Evolutionary conservation across 2,797 vertebrate species (phyloP).

Genomic region (Thripadectes ignobilis): DNA sequence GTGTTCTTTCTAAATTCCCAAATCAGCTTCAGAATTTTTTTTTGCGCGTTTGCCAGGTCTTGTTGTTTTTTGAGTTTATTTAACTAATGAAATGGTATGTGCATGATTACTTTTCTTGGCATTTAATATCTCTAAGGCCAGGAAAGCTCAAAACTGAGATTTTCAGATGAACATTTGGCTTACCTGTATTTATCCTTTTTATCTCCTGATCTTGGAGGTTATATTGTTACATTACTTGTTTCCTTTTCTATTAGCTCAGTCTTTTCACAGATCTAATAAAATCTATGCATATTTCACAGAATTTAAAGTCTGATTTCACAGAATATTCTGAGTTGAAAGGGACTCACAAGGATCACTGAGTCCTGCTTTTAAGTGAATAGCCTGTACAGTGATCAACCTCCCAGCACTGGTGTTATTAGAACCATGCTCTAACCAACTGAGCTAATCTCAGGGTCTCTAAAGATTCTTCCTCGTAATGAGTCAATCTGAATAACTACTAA

Average conservation of each 20-base stretch:
- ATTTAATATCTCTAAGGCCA: neutral
- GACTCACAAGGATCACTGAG: neutral
- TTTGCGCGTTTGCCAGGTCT: neutral
- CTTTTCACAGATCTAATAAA: neutral
- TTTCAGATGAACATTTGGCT: neutral
- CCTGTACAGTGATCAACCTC: neutral
- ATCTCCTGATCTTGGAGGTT: neutral
- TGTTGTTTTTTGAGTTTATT: neutral
- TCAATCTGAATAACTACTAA: neutral
- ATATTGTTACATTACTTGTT: neutral
- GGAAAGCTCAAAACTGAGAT: neutral
- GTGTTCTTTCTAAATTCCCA: neutral
- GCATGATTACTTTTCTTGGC: neutral
- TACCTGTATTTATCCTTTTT: neutral
- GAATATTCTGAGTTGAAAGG: neutral
- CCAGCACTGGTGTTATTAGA: neutral
- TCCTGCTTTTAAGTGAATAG: neutral
- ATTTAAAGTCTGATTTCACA: neutral
- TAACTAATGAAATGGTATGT: neutral
- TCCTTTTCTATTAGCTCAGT: neutral
- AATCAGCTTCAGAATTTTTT: neutral
- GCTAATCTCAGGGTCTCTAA: neutral
- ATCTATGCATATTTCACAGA: neutral
- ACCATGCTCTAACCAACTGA: neutral
- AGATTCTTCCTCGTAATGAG: neutral